Evolutionary conservation across 2,113 vertebrate species (phyloP), one percentile per base, ranked within the genome.

Genomic region (Leucosticte australis): DNA sequence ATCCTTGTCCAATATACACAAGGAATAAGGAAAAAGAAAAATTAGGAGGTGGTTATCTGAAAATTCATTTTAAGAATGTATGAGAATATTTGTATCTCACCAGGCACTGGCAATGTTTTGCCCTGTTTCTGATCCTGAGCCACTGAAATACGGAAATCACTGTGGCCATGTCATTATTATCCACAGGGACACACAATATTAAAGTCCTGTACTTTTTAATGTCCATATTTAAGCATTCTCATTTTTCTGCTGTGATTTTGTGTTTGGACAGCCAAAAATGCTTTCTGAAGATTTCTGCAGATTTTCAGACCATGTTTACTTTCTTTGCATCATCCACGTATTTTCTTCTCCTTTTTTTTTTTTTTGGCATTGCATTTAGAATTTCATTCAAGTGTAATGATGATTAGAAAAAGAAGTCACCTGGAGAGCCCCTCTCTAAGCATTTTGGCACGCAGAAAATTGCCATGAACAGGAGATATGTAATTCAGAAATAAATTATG

Each of bases 41-140:
- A 46, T 15, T 0, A 0, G 7, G 3, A 15, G 11, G 4, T 59
- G 4, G 6, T 47, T 52, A 27, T 53, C 18, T 50, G 42, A 75
- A 87, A 53, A 57, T 7, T 1, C 30, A 18, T 35, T 52, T 74
- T 55, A n/a, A 50, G 28, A 59, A 15, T 0, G 11, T n/a, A 3
- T 28, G 35, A 68, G 10, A 63, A 55, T 44, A 55, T 55, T 55
- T 69, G 10, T 68, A 9, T 42, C 18, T 63, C 7, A 50, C 21
- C 39, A 55, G 23, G 13, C 57, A 31, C 3, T 41, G 9, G 30
- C 21, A 27, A 15, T 47, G 6, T 35, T 95, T 90, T 69, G 10
- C 53, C 8, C 31, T 65, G 10, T 70, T 83, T 56, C 15, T 81
- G 11, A 73, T 62, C 6, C 37, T 76, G 14, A 56, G 16, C 21